Conservation (phyloP, 2,888 invertebrate species). For the Dinocampus coccinellae region DNA sequence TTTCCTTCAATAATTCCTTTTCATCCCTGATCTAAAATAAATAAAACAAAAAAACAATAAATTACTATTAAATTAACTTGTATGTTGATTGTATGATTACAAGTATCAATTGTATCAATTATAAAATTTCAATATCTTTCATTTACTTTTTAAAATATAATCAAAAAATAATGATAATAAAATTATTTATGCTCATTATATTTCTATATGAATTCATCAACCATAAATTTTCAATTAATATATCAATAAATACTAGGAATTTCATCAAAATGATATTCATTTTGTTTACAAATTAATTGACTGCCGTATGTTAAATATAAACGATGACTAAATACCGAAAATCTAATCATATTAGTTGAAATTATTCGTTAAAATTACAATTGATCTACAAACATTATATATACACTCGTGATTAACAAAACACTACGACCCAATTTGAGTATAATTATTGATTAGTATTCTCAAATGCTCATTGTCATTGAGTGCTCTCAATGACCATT, state of each 20-base stretch:
- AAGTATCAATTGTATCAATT: not conserved
- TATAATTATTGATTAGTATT: not conserved
- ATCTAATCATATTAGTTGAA: not conserved
- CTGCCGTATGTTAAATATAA: no score
- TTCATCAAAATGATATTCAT: no score
- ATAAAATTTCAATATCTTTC: not conserved
- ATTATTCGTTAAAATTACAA: not conserved
- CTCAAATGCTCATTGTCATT: not conserved
- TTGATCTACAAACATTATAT: not conserved
- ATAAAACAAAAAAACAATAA: no score
- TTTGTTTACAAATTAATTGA: no score
- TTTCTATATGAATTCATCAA: no score
- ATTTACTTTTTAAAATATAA: no score
- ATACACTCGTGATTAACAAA: not conserved
- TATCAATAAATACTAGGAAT: no score
- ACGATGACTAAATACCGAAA: not conserved
- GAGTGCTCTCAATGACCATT: not conserved
- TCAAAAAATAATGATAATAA: no score
- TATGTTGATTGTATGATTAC: not conserved
- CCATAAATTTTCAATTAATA: no score
- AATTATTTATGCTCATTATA: no score
- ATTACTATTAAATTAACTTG: not conserved
- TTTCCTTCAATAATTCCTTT: conserved; percentile 71
- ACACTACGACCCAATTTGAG: not conserved
- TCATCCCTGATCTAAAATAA: conserved; percentile 59